phyloP scores from a whole-genome alignment of 2,113 vertebrate genomes.

The Acanthisitta chloris region DNA sequence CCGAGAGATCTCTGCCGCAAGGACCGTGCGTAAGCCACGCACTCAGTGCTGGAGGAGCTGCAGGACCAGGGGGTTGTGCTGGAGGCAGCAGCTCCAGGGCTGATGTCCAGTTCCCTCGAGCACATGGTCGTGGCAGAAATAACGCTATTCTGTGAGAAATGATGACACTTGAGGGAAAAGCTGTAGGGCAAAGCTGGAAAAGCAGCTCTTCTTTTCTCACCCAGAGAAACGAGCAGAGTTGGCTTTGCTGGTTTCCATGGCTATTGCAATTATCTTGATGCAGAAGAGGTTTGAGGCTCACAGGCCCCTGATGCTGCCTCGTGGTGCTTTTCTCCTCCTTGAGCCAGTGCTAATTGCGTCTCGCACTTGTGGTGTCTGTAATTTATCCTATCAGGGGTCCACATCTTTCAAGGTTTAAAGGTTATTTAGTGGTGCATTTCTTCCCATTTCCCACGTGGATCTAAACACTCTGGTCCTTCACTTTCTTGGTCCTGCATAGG shows the following conservation, averaged over 20 bases:
- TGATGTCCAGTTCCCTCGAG: not conserved
- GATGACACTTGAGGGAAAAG: not conserved
- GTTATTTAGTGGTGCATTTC: not conserved
- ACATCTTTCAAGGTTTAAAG: not conserved
- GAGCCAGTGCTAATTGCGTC: not conserved
- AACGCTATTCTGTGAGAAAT: constrained; percentile 15
- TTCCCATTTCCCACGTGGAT: not conserved
- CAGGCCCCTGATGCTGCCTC: accelerated
- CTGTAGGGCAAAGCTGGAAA: not conserved
- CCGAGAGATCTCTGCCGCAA: accelerated
- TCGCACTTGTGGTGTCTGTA: not conserved
- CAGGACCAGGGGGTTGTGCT: accelerated
- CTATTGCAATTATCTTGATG: not conserved
- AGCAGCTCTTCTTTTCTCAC: not conserved
- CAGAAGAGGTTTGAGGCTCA: not conserved
- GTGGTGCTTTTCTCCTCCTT: not conserved
- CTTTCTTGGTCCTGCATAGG: not conserved
- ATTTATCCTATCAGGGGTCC: not conserved
- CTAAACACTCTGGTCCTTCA: not conserved
- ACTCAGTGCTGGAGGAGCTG: not conserved
- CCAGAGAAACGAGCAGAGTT: not conserved
- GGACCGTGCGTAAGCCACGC: not conserved
- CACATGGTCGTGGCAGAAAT: constrained; percentile 3
- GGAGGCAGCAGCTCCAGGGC: not conserved
- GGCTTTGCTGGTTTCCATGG: not conserved